Evolutionary conservation across 2,888 invertebrate genomes (phyloP), one percentile per base, ranked within the genome.

Genomic region (Phorcus lineatus): DNA sequence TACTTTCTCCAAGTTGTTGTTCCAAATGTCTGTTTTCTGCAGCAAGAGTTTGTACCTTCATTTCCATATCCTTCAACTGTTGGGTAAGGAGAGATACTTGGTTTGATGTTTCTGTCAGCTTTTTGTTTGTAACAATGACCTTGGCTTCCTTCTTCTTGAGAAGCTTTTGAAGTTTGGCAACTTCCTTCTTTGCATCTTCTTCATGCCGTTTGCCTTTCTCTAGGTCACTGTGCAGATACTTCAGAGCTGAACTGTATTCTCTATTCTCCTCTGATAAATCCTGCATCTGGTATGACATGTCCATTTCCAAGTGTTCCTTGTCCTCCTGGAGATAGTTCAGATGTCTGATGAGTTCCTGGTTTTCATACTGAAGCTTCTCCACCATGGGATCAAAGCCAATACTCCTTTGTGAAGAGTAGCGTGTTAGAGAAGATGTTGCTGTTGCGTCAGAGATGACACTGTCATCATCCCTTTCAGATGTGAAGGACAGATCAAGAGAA

Each of bases 61-160:
- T 76, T 31, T 82, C 74, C 24, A 62, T 80, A 22, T 80, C 80
- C 11, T 81, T 52, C 28, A 82, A 54, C 55, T 80, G 24, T 66
- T 83, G 70, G 40, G 82, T 79, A 7, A 82, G 70, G n/a, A 75
- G 57, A 17, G 66, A 53, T 17, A 84, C 57, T 47, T 82, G 80
- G 17, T 74, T 22, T 13, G 74, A 79, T 28, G 77, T 78, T n/a
- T 80, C 79, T 57, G 77, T 47, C 16, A 83, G 74, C 47, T 76
- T 55, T 31, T 79, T 80, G 31, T 83, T 83, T 7, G 85, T 74
- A 74, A 87, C 85, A 6, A 84, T 82, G 57, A 87, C 83, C 78
- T 84, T 86, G 0, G 88, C 88, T 81, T 88, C 88, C 70, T 85
- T 86, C 31, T 88, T 84, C 81, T 88, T 88, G 31, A 88, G 80